phyloP scores from a whole-genome alignment of 2,888 invertebrate genomes.

The Sabellastarte sp. region DNA sequence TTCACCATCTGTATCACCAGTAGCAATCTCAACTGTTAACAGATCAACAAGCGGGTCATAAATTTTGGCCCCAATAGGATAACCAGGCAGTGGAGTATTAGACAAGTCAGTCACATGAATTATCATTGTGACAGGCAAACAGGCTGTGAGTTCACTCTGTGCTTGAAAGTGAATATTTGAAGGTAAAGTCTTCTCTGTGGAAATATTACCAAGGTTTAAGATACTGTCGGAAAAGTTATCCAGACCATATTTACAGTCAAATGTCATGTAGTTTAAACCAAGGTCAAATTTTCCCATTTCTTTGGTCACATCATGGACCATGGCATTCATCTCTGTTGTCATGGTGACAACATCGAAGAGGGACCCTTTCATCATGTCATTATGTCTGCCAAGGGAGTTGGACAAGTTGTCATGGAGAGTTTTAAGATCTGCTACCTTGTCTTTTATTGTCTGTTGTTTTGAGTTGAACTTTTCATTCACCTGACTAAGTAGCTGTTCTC shows the following conservation, averaged over 20 bases:
- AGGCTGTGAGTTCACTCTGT: too few relatives aligned
- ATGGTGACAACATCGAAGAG: too few relatives aligned
- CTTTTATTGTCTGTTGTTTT: too few relatives aligned
- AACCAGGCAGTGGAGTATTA: background rate
- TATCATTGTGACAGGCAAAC: conserved; percentile 9
- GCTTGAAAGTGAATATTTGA: conserved; percentile 13
- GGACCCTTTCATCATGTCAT: too few relatives aligned
- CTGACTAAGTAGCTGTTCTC: conserved; percentile 12
- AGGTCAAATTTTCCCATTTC: too few relatives aligned
- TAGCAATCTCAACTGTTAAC: background rate
- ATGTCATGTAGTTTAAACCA: conserved; percentile 20
- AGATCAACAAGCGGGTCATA: conserved; percentile 3
- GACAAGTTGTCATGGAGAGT: too few relatives aligned
- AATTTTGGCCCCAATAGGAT: background rate
- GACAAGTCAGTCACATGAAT: background rate
- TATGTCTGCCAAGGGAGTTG: too few relatives aligned
- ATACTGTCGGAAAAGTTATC: conserved; percentile 12
- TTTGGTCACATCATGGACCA: too few relatives aligned
- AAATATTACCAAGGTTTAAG: conserved; percentile 10
- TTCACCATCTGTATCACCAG: conserved; percentile 5
- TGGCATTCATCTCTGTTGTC: too few relatives aligned
- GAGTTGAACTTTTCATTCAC: conserved; percentile 16
- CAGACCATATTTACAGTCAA: conserved; percentile 16
- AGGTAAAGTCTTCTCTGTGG: conserved; percentile 13
- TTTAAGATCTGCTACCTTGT: too few relatives aligned